phyloP scores from a whole-genome alignment of 1,140 invertebrate species.

The Diachasma alloeum region DNA sequence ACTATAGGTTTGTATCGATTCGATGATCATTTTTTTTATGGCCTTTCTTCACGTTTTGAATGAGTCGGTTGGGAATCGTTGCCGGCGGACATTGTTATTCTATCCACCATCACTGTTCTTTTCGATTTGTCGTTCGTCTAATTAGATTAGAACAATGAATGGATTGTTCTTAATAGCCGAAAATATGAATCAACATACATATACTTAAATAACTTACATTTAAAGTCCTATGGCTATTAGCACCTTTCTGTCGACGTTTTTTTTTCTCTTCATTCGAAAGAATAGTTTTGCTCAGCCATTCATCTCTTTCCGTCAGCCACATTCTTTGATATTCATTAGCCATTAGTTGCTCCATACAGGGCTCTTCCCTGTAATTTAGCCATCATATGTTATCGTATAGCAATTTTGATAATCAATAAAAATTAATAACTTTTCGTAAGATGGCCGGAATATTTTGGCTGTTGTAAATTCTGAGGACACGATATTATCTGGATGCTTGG shows the following conservation, averaged over 20 bases:
- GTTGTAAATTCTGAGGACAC: conserved; percentile 38
- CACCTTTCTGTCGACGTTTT: not conserved
- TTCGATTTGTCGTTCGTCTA: too few relatives aligned
- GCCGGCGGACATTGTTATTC: too few relatives aligned
- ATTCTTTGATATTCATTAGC: conserved; percentile 49
- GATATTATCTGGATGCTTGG: conserved; percentile 35
- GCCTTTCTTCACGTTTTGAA: too few relatives aligned
- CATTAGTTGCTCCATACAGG: conserved; percentile 41
- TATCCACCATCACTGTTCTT: too few relatives aligned
- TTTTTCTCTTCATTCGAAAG: not conserved
- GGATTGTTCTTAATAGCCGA: too few relatives aligned
- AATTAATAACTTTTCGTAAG: conserved; percentile 35
- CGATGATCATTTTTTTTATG: too few relatives aligned
- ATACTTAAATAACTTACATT: not conserved
- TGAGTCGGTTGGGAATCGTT: too few relatives aligned
- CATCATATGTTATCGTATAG: not conserved
- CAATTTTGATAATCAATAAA: conserved; percentile 1
- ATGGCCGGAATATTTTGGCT: conserved; percentile 36
- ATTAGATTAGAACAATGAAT: too few relatives aligned
- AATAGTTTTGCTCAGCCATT: conserved; percentile 31
- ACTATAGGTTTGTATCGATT: too few relatives aligned
- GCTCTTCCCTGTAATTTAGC: conserved; percentile 19
- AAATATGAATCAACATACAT: too few relatives aligned
- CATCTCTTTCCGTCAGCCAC: conserved; percentile 43
- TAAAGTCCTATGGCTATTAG: not conserved